Percentiles rank a stretch among this genome's conserved stretches.
These are phyloP conservation scores for Probosciger aterrimus DNA, from an alignment of 2,113 vertebrate genomes.

Conservation along the genomic window DNA sequence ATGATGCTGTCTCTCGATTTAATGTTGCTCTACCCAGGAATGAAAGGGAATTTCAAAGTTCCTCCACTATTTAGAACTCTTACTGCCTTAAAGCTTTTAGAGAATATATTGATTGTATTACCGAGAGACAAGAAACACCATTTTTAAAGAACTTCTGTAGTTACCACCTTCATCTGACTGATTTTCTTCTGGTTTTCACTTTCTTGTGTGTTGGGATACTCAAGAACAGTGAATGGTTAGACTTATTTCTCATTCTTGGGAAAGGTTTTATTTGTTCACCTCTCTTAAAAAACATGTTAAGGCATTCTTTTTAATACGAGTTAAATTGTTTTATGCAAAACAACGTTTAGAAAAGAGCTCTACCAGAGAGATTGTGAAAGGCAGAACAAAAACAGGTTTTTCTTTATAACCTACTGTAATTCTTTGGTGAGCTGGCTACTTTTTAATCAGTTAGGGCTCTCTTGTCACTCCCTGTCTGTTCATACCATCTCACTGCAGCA, in stretches of 20 bases:
- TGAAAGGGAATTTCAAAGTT: slow-evolving; percentile 18
- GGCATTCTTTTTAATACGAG: not conserved
- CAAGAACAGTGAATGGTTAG: not conserved
- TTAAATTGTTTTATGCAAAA: not conserved
- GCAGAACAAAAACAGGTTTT: not conserved
- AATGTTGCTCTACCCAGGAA: not conserved
- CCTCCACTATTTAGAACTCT: slow-evolving; percentile 3
- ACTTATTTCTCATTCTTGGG: not conserved
- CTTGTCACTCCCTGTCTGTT: not conserved
- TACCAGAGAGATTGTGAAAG: not conserved
- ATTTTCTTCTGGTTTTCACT: not conserved
- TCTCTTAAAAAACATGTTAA: not conserved
- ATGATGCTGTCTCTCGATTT: not conserved
- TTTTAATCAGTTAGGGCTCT: not conserved
- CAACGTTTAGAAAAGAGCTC: not conserved
- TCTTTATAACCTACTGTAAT: not conserved
- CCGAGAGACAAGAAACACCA: not conserved
- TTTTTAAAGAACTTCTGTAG: not conserved
- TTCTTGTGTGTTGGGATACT: not conserved
- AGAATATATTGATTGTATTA: not conserved
- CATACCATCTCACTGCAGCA: not conserved
- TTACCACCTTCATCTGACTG: not conserved
- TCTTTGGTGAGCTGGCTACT: not conserved
- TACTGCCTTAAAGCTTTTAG: not conserved
- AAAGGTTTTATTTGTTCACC: not conserved